Evolutionary conservation across 2,797 vertebrate genomes (phyloP), one percentile per base, ranked within the genome.

Genomic region (Dendrocincla fuliginosa): DNA sequence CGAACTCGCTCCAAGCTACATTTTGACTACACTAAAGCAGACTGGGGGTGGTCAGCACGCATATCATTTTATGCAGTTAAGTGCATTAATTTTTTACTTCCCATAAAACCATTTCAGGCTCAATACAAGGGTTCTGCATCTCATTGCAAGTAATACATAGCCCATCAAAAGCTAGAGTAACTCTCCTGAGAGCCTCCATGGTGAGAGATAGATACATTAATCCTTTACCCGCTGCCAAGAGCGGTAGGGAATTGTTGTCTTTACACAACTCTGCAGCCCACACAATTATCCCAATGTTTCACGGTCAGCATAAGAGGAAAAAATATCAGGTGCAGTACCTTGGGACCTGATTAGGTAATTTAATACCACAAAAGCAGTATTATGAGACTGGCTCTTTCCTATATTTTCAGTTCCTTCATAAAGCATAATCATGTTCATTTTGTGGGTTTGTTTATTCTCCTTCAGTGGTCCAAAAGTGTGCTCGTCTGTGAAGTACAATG

Each of bases 361-460:
- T 90, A 93, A 90, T 78, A 42, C 53, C 83, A 63, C 76, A 88
- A 86, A 94, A 93, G 73, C 61, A 75, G 69, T 73, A 78, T 67
- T 67, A 65, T 15, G 16, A 89, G 37, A 68, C 41, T 35, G 73
- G 60, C 27, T 81, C 79, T 85, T 76, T 52, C 41, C 53, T 78
- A 57, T 15, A 33, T 11, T 71, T 91, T 6, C 44, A 56, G 32
- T 59, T 93, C 52, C 57, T 71, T 41, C 13, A 1, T 42, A 65
- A 84, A 33, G n/a, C 19, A 46, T 24, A 56, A 47, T 47, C 15
- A 25, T 2, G 3, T 55, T 74, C 30, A 42, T 5, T 4, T 49
- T 57, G 18, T 57, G n/a, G 57, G 46, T 41, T 84, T 74, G 20
- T 75, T 86, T 83, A 78, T 74, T 84, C 53, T 86, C 50, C 75